Base-by-base conservation (phyloP, 2,797 vertebrate genomes). In the Botia kubotai region DNA sequence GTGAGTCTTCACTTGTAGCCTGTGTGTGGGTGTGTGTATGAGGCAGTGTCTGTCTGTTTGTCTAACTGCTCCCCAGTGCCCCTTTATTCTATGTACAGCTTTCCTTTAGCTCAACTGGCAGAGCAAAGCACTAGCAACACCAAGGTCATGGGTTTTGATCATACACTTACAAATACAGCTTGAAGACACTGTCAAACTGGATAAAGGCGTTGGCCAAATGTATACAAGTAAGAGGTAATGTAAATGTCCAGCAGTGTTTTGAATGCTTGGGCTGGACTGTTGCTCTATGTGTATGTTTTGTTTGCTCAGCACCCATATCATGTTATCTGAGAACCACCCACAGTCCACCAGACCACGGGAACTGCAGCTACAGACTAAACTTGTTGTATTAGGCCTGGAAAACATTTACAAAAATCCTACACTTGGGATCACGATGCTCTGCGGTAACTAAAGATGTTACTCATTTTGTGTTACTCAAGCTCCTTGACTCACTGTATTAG, bases 201-300 rank as follows among this genome's bases (percentile, higher is more conserved):
- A 57, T 19, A 19, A 19, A 21, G 4, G 48, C 3, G 2, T 16
- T 12, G 19, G 2, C n/a, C n/a, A 57, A 21, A 57, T 57, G 53
- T 8, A 19, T 19, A 8, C 8, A 12, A 12, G 57, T 12, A 23
- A 23, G 23, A 23, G 21, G 3, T 58, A 23, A 23, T 12, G 52
- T 55, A 23, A 58, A 23, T 23, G 57, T 23, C 33, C 33, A 39
- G 63, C 16, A 65, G 7, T 10, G 7, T 8, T 33, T 65, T 36
- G 23, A 29, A 12, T 29, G 23, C 23, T 23, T 67, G 53, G 43
- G 70, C 19, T 70, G 50, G 69, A 69, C 65, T 58, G 46, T 52
- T 57, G 58, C 67, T 72, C 11, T 68, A 72, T 78, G 68, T 60
- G 69, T 73, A 39, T 75, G 29, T 69, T 79, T 60, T 12, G 11